A percentile compares a stretch with the other conserved stretches of the same genome.
These are phyloP conservation scores for Pseudopodoces humilis DNA, from an alignment of 2,113 vertebrate species.

Conservation along the genomic window DNA sequence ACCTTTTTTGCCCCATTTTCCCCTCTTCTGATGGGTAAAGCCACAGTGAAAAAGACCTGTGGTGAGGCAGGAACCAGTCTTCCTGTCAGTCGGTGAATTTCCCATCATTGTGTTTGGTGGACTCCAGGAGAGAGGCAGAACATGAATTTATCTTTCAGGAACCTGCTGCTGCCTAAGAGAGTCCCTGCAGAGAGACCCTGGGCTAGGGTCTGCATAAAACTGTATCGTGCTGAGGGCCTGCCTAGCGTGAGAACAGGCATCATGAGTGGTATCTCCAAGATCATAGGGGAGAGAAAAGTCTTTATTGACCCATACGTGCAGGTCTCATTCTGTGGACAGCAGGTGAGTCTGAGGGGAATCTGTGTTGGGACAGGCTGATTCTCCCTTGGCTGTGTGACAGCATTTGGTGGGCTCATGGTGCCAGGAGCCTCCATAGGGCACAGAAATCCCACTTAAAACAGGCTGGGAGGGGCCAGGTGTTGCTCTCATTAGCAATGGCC, in stretches of 20 bases:
- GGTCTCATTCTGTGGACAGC: constrained; percentile 88
- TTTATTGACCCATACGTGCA: constrained; percentile 89
- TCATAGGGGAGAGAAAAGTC: constrained; percentile 83
- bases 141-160: constrained; percentile 69
- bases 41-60: background rate
- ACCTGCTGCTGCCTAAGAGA: constrained; percentile 87
- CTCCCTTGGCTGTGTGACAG: background rate
- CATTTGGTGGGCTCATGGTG: background rate
- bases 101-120: background rate
- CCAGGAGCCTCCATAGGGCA: background rate
- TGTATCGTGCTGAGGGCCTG: constrained; percentile 87
- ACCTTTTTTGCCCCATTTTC: background rate
- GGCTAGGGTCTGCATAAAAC: constrained; percentile 84
- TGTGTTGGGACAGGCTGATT: background rate
- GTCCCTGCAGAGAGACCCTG: constrained; percentile 87
- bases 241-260: constrained; percentile 87
- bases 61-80: background rate
- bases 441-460: background rate
- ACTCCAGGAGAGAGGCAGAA: background rate
- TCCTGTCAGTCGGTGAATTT: background rate
- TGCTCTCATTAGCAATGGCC: background rate
- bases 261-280: constrained; percentile 86
- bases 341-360: constrained; percentile 71
- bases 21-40: background rate
- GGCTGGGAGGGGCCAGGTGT: background rate